Percentiles rank a stretch among this genome's conserved stretches.
Conservation (phyloP, 2,888 invertebrate species). For the Neocrepidodera transversa region DNA sequence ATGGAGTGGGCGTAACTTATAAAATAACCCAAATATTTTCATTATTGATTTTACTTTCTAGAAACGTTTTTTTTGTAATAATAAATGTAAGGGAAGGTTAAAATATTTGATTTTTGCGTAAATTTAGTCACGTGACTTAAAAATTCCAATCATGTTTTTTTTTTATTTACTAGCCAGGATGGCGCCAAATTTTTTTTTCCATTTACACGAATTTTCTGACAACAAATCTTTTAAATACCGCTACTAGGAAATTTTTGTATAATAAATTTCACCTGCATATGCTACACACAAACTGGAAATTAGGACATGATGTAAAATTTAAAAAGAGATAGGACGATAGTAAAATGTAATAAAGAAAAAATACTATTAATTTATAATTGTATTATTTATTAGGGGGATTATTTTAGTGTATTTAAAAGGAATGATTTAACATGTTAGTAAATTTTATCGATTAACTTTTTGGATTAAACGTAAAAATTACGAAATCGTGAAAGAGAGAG, state of each 20-base stretch:
- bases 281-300: slow-evolving; percentile 58
- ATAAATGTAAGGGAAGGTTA: neutral
- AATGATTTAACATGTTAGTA: neutral
- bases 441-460: slow-evolving; percentile 29
- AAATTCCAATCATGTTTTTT: slow-evolving; percentile 62
- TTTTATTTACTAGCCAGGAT: slow-evolving; percentile 65
- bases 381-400: neutral
- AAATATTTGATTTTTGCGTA: slow-evolving; percentile 43
- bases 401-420: neutral
- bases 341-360: slow-evolving; percentile 19
- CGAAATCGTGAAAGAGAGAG: slow-evolving; percentile 26
- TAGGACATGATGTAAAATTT: slow-evolving; percentile 65
- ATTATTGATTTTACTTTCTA: slow-evolving; percentile 11
- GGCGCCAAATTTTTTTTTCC: slow-evolving; percentile 58
- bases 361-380: neutral
- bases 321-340: slow-evolving; percentile 54
- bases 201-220: slow-evolving; percentile 57
- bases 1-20: slow-evolving; percentile 7
- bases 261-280: slow-evolving; percentile 6
- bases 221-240: slow-evolving; percentile 21
- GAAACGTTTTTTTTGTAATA: neutral
- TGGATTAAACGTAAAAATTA: slow-evolving; percentile 25
- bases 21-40: neutral
- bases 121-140: slow-evolving; percentile 62
- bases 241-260: no score